Percentiles rank a stretch among this genome's conserved stretches.
These are phyloP conservation scores for Tautogolabrus adspersus DNA, from an alignment of 2,113 vertebrate genomes.

Conservation along the genomic window DNA sequence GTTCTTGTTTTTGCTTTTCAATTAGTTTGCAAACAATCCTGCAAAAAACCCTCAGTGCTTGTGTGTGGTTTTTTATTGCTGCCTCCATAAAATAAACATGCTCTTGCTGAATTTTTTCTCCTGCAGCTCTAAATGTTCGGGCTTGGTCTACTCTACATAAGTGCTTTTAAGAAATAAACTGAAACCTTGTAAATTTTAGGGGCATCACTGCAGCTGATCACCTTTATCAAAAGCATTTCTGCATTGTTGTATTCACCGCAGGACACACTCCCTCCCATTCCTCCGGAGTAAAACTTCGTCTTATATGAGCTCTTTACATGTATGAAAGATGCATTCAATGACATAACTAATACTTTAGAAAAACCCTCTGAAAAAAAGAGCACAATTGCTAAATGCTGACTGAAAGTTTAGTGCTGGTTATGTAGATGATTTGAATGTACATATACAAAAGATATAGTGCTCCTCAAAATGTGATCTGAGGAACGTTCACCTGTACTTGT, in stretches of 20 bases:
- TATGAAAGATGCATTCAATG: constrained; percentile 34
- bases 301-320: constrained; percentile 32
- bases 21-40: not conserved
- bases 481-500: constrained; percentile 69
- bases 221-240: not conserved
- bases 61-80: constrained; percentile 33
- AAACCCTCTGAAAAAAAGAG: constrained; percentile 44
- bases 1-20: constrained; percentile 5
- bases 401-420: constrained; percentile 60
- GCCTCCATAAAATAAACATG: constrained; percentile 25
- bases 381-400: constrained; percentile 47
- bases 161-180: constrained; percentile 13
- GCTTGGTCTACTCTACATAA: not conserved
- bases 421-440: constrained; percentile 58
- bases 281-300: constrained; percentile 29
- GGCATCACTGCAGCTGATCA: constrained; percentile 14
- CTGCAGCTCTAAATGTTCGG: constrained; percentile 15
- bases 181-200: constrained; percentile 12
- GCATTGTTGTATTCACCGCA: too few species aligned
- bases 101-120: constrained; percentile 16
- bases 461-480: constrained; percentile 69
- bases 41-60: constrained; percentile 13
- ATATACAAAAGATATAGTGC: constrained; percentile 61
- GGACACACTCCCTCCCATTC: constrained; percentile 10
- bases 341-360: constrained; percentile 30